A percentile compares a stretch with the other conserved stretches of the same genome.
Evolutionary conservation across 2,797 vertebrate species (phyloP).

Genomic region (Sorex maritimensis): DNA sequence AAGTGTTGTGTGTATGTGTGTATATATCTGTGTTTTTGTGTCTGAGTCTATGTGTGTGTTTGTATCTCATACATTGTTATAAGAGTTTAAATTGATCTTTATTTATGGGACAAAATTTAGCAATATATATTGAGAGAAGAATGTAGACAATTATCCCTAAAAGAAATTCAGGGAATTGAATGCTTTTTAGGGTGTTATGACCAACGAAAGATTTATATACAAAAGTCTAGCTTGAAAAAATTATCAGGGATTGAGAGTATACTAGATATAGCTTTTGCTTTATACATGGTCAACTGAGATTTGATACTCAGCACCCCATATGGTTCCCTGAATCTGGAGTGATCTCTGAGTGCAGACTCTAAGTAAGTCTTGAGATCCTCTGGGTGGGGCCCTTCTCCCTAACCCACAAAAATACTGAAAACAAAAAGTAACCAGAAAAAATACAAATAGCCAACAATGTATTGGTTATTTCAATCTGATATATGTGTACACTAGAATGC

Average conservation of each 20-base stretch:
- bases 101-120: conserved; percentile 42
- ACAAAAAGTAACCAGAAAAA: no score
- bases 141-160: neutral
- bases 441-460: no score
- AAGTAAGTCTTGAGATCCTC: no score
- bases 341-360: no score
- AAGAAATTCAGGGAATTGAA: conserved; percentile 31
- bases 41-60: conserved; percentile 10
- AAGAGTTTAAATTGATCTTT: neutral
- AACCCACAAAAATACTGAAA: no score
- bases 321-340: no score
- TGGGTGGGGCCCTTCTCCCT: no score
- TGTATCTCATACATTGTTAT: neutral
- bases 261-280: conserved; percentile 1
- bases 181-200: conserved; percentile 17
- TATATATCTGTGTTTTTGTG: neutral
- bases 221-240: neutral
- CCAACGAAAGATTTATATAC: neutral
- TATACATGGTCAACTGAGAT: no score
- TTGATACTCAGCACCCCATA: no score
- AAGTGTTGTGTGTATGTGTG: neutral
- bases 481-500: no score
- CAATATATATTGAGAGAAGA: conserved; percentile 14
- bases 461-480: no score
- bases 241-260: no score